Evolutionary conservation across 2,113 vertebrate genomes (phyloP).

Genomic region (Dicaeum eximium): DNA sequence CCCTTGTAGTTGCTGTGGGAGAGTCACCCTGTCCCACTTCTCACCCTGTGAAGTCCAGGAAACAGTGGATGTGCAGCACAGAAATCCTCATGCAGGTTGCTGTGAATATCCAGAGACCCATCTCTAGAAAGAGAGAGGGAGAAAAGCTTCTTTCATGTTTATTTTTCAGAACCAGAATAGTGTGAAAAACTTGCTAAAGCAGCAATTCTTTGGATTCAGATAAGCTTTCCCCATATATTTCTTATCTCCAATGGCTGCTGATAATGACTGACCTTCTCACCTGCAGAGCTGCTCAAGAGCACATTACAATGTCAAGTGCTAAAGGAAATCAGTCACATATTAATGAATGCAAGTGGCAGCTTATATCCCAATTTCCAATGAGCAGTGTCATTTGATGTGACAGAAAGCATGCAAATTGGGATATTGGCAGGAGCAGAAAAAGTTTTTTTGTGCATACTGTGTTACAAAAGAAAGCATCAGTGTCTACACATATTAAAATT

Average conservation of each 20-base stretch:
- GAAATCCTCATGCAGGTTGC: not conserved
- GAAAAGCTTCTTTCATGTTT: not conserved
- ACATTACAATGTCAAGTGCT: conserved; percentile 9
- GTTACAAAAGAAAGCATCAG: not conserved
- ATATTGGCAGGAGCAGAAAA: conserved; percentile 23
- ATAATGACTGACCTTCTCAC: conserved; percentile 27
- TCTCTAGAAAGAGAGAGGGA: not conserved
- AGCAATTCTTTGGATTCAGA: not conserved
- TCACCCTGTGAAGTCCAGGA: not conserved
- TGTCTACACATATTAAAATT: conserved; percentile 27
- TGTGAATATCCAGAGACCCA: not conserved
- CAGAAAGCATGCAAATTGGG: conserved; percentile 38
- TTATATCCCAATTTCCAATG: conserved; percentile 28
- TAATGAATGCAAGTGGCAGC: conserved; percentile 8
- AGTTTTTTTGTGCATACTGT: not conserved
- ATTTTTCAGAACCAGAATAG: not conserved
- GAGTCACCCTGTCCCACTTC: not conserved
- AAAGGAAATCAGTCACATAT: not conserved
- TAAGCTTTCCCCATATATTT: conserved; percentile 13
- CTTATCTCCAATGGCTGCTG: conserved; percentile 27
- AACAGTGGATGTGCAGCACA: not conserved
- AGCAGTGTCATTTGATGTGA: conserved; percentile 30
- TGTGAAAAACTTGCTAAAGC: not conserved
- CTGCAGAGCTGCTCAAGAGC: not conserved
- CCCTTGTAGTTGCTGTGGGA: not conserved